phyloP scores from a whole-genome alignment of 2,888 invertebrate genomes.

The Ditula angustiorana region DNA sequence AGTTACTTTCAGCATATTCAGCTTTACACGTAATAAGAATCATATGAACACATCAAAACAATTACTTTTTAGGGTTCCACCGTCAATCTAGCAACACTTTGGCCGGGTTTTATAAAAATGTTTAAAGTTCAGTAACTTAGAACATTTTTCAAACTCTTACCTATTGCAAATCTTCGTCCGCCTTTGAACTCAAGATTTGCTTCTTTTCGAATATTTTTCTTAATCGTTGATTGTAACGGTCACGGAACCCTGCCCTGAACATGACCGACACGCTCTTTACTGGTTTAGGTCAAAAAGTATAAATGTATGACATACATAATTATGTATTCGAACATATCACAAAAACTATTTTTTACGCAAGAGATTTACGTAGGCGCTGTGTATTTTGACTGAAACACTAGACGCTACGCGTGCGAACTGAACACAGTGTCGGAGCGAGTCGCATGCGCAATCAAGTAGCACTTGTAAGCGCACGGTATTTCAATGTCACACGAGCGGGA shows the following conservation, averaged over 20 bases:
- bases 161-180: no score
- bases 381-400: conserved; percentile 24
- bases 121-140: no score
- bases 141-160: no score
- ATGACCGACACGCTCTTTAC: no score
- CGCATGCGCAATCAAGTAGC: conserved; percentile 19
- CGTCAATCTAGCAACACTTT: no score
- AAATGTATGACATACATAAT: not conserved
- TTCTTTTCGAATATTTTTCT: no score
- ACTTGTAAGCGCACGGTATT: conserved; percentile 7
- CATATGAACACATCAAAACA: not conserved
- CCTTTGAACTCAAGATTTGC: no score
- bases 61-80: no score
- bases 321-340: not conserved
- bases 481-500: conserved; percentile 28
- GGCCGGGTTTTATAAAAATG: no score
- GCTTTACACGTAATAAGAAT: not conserved
- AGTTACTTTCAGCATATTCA: not conserved
- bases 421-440: conserved; percentile 14
- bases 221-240: no score
- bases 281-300: no score
- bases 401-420: conserved; percentile 16
- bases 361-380: not conserved
- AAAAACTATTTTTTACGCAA: not conserved
- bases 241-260: no score